Conservation (phyloP, 2,888 invertebrate genomes). For the Lymantria monacha region DNA sequence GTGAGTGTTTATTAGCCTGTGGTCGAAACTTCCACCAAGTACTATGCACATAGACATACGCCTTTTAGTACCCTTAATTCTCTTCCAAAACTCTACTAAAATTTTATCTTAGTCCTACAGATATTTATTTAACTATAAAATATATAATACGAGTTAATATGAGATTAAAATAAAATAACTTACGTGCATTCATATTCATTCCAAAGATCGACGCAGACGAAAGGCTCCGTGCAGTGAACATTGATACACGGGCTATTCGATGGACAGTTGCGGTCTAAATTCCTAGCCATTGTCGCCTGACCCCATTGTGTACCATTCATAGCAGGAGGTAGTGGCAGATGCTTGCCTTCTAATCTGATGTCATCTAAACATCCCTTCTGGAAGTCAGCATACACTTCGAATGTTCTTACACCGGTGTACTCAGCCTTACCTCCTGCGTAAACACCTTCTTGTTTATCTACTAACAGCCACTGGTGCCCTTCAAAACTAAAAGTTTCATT, state of each 20-base stretch:
- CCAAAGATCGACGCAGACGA: slow-evolving; percentile 98
- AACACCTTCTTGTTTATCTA: slow-evolving; percentile 96
- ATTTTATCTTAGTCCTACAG: no score
- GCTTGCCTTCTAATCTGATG: slow-evolving; percentile 94
- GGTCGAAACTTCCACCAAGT: no score
- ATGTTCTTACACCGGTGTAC: slow-evolving; percentile 95
- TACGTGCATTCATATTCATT: slow-evolving; percentile 99
- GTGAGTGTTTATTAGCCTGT: no score
- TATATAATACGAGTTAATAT: no score
- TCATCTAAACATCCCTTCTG: slow-evolving; percentile 91
- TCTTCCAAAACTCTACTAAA: no score
- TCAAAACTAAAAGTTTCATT: slow-evolving; percentile 95
- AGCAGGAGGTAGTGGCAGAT: slow-evolving; percentile 95
- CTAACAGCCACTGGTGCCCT: slow-evolving; percentile 95
- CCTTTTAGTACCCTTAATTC: no score
- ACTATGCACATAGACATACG: no score
- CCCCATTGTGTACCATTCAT: slow-evolving; percentile 98
- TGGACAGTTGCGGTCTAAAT: slow-evolving; percentile 95
- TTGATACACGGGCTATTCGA: slow-evolving; percentile 97
- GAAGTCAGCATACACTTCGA: slow-evolving; percentile 96
- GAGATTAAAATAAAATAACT: slow-evolving; percentile 67
- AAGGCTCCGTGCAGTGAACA: slow-evolving; percentile 95
- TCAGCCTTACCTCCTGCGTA: slow-evolving; percentile 98
- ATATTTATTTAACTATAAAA: no score
- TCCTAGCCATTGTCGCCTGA: slow-evolving; percentile 96